Conservation (phyloP, 2,797 vertebrate genomes). For the Micromesistius poutassou region DNA sequence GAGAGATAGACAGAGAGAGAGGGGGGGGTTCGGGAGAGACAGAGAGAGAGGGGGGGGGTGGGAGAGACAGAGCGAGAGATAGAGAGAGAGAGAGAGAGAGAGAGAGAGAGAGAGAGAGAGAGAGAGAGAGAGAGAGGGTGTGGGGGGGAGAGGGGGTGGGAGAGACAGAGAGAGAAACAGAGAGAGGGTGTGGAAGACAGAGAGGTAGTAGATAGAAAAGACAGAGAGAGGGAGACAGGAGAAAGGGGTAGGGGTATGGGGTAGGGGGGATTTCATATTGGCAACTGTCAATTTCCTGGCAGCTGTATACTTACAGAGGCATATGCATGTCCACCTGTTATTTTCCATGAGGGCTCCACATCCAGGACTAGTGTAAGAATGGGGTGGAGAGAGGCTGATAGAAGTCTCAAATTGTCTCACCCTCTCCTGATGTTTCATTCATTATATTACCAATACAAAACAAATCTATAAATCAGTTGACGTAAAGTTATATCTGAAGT, state of each 20-base stretch:
- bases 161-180: background rate
- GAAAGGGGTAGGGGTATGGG: conserved; percentile 25
- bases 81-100: too few species aligned
- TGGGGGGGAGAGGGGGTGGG: too few species aligned
- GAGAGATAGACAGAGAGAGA: too few species aligned
- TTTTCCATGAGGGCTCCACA: conserved; percentile 12
- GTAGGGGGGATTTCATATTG: conserved; percentile 42
- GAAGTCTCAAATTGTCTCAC: background rate
- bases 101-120: too few species aligned
- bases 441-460: background rate
- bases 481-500: background rate
- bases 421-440: background rate
- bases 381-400: background rate
- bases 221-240: background rate
- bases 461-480: background rate
- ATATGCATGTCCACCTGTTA: conserved; percentile 7
- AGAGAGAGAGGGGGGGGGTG: too few species aligned
- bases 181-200: background rate
- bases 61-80: too few species aligned
- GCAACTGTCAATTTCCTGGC: conserved; percentile 58
- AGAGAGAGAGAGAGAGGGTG: too few species aligned
- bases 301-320: conserved; percentile 39
- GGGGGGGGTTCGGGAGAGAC: too few species aligned
- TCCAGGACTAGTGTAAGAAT: conserved; percentile 4
- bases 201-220: background rate